These are phyloP conservation scores for Phoenoteleia sp. DNA, from an alignment of 2,888 invertebrate species.

Conservation along the genomic window DNA sequence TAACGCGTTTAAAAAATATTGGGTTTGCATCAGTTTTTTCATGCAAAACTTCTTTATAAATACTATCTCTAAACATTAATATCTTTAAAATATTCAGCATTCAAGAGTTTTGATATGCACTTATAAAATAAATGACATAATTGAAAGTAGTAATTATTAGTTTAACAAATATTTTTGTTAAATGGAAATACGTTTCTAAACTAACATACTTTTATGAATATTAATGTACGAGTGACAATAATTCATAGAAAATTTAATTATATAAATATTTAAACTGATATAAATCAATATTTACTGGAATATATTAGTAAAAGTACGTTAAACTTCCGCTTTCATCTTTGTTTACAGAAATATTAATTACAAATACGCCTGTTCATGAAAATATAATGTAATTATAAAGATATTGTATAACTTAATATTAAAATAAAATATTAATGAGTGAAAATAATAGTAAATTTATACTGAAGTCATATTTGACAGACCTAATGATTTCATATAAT, in stretches of 20 bases:
- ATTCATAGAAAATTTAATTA: not conserved
- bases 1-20: not conserved
- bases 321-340: too few species aligned
- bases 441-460: too few species aligned
- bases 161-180: not conserved
- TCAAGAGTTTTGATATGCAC: not conserved
- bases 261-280: not conserved
- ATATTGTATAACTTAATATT: too few species aligned
- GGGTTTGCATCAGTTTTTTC: not conserved
- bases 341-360: too few species aligned
- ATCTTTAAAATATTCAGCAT: not conserved
- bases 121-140: not conserved
- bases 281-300: not conserved
- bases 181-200: not conserved
- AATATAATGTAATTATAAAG: too few species aligned
- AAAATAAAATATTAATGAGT: too few species aligned
- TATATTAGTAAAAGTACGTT: too few species aligned
- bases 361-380: conserved; percentile 12
- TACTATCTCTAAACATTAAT: not conserved
- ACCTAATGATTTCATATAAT: too few species aligned
- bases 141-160: not conserved
- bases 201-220: not conserved
- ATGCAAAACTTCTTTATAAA: not conserved
- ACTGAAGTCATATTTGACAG: too few species aligned
- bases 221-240: not conserved